Percentiles rank a stretch among this genome's conserved stretches.
phyloP scores from a whole-genome alignment of 1,140 invertebrate genomes.

The Lordiphosa collinella region DNA sequence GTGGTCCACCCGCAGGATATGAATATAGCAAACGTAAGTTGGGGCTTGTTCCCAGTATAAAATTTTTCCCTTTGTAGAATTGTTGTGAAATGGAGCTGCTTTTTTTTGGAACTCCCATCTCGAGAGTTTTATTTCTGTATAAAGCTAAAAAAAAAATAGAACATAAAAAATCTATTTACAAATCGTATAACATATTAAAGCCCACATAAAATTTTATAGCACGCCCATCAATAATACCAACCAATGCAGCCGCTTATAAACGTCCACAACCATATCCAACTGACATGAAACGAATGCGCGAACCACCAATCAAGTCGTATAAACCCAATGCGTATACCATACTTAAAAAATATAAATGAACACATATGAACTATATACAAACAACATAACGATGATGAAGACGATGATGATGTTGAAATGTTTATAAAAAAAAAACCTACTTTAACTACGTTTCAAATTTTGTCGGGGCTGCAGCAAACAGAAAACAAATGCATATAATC shows the following conservation, averaged over 20 bases:
- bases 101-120: conserved; percentile 4
- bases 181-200: conserved; percentile 47
- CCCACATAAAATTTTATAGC: conserved; percentile 70
- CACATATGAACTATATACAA: conserved; percentile 18
- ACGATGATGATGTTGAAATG: too few relatives aligned
- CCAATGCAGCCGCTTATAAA: conserved; percentile 73
- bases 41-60: too few relatives aligned
- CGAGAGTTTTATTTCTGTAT: too few relatives aligned
- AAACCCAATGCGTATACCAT: conserved; percentile 70
- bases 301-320: conserved; percentile 69
- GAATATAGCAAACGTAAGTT: conserved; percentile 70
- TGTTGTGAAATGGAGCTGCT: conserved; percentile 15
- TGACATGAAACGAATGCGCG: conserved; percentile 74
- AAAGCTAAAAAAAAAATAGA: conserved; percentile 8
- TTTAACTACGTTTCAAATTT: conserved; percentile 2
- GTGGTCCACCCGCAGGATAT: conserved; percentile 48
- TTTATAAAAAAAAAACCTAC: too few relatives aligned
- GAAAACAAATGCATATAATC: conserved; percentile 21
- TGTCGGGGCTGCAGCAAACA: background rate
- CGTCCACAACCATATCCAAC: conserved; percentile 68
- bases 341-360: conserved; percentile 72
- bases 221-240: conserved; percentile 75
- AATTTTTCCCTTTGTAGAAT: background rate
- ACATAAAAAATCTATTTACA: conserved; percentile 33
- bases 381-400: too few relatives aligned